Base-by-base conservation (phyloP, 2,797 vertebrate genomes). In the Atherinosoma microstoma region DNA sequence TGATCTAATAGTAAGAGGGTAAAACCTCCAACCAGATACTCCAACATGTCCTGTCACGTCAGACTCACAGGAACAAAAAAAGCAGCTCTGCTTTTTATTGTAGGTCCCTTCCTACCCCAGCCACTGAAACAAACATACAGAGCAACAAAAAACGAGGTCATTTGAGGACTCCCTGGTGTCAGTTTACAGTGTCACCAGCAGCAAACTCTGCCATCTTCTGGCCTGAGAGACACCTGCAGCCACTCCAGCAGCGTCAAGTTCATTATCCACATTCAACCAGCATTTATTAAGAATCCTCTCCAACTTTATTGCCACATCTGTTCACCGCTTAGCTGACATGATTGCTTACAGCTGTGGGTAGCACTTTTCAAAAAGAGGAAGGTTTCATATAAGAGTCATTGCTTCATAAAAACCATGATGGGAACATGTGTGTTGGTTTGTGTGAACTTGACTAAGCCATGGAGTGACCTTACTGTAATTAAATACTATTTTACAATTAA, bases 131-230 rank as follows among this genome's bases (percentile, higher is more conserved):
- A 18, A 47, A 27, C 57, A 38, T n/a, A 32, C 30, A 3, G 4
- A 58, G 35, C 4, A 56, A 29, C 13, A n/a, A 64, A 67, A 64
- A 36, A 2, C 1, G 0, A 45, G 73, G 67, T 80, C 45, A 54
- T 64, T 0, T 73, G 7, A 82, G 86, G 85, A 90, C 82, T n/a
- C 12, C 0, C 53, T 72, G 68, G 62, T 82, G 69, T 87, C 84
- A 67, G 62, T 53, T 86, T 86, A 79, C 86, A 79, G n/a, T 0
- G 5, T 27, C 40, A 30, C 1, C 56, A 35, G 59, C 49, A 42
- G 22, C n/a, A 45, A 36, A 74, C 7, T 0, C 30, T 49, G 70
- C 86, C 89, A 32, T 64, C 88, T 87, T 16, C 57, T 84, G 88
- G 32, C 7, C 18, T 1, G 20, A 62, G 15, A 3, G 11, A 57